These are phyloP conservation scores for Menidia menidia DNA, from an alignment of 2,797 vertebrate genomes.

Conservation along the genomic window DNA sequence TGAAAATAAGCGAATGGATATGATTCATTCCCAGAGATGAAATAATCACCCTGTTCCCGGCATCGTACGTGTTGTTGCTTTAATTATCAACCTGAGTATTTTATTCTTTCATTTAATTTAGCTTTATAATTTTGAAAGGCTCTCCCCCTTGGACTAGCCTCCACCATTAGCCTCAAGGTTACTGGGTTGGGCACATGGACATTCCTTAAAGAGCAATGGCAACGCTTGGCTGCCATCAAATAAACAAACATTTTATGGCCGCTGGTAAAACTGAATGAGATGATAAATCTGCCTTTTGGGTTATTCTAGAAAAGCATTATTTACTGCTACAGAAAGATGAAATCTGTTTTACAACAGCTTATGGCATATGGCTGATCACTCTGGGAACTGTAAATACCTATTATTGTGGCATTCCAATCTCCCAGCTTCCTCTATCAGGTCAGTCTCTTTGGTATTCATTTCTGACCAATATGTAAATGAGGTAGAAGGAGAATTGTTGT, in stretches of 20 bases:
- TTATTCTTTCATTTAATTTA: constrained; percentile 69
- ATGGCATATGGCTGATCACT: not conserved
- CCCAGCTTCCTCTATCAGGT: not conserved
- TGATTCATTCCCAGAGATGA: constrained; percentile 52
- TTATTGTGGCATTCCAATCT: constrained; percentile 14
- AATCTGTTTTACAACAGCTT: constrained; percentile 35
- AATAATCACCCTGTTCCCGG: constrained; percentile 56
- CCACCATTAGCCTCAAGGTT: constrained; percentile 79
- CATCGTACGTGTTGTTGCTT: constrained; percentile 24
- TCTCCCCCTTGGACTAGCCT: constrained; percentile 49
- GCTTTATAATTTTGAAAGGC: constrained; percentile 51
- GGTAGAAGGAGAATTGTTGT: constrained; percentile 25
- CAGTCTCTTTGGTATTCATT: constrained; percentile 22
- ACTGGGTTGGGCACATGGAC: constrained; percentile 69
- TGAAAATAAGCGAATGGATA: not conserved
- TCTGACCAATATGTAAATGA: constrained; percentile 29
- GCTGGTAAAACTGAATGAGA: constrained; percentile 62
- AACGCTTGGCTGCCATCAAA: constrained; percentile 67
- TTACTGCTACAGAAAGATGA: constrained; percentile 34
- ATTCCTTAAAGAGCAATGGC: constrained; percentile 57
- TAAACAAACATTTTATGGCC: constrained; percentile 70
- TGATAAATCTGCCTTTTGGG: constrained; percentile 63
- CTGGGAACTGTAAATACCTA: not conserved
- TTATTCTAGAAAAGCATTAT: constrained; percentile 40
- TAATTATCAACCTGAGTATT: constrained; percentile 71